Conservation (phyloP, 2,113 vertebrate species). For the Seriola aureovittata region DNA sequence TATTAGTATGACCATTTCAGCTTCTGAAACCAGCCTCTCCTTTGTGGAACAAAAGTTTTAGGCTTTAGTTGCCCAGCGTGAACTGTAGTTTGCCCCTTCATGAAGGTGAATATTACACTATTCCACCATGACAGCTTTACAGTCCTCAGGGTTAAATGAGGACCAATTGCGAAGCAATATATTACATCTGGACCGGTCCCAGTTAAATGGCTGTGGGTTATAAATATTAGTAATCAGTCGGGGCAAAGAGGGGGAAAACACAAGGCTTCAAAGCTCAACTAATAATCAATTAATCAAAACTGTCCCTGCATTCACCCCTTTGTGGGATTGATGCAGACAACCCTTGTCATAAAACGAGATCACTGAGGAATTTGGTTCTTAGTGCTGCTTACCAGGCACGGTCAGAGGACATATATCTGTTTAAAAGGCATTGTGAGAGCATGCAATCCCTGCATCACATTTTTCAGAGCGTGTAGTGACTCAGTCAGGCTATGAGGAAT, state of each 20-base stretch:
- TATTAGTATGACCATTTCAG: not conserved
- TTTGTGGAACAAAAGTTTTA: slow-evolving; percentile 36
- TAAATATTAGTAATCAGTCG: slow-evolving; percentile 86
- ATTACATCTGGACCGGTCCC: slow-evolving; percentile 72
- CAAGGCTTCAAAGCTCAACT: slow-evolving; percentile 83
- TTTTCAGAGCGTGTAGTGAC: slow-evolving; percentile 8
- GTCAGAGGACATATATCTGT: slow-evolving; percentile 71
- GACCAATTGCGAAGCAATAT: slow-evolving; percentile 81
- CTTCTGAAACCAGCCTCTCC: not conserved
- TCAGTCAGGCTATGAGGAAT: slow-evolving; percentile 12
- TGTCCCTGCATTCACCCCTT: slow-evolving; percentile 81
- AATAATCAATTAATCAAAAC: slow-evolving; percentile 85
- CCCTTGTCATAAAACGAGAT: slow-evolving; percentile 73
- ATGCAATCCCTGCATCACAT: slow-evolving; percentile 18
- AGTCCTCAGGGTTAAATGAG: slow-evolving; percentile 78
- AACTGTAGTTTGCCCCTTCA: slow-evolving; percentile 53
- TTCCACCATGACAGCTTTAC: slow-evolving; percentile 80
- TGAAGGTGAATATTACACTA: slow-evolving; percentile 76
- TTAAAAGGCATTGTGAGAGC: slow-evolving; percentile 45
- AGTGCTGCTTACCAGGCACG: slow-evolving; percentile 53
- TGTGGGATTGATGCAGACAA: slow-evolving; percentile 66
- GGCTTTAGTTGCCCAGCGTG: slow-evolving; percentile 28
- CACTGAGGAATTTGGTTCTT: slow-evolving; percentile 68
- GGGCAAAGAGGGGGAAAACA: slow-evolving; percentile 60
- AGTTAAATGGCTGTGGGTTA: slow-evolving; percentile 84